Evolutionary conservation across 2,113 vertebrate genomes (phyloP).

Genomic region (Eleginops maclovinus): DNA sequence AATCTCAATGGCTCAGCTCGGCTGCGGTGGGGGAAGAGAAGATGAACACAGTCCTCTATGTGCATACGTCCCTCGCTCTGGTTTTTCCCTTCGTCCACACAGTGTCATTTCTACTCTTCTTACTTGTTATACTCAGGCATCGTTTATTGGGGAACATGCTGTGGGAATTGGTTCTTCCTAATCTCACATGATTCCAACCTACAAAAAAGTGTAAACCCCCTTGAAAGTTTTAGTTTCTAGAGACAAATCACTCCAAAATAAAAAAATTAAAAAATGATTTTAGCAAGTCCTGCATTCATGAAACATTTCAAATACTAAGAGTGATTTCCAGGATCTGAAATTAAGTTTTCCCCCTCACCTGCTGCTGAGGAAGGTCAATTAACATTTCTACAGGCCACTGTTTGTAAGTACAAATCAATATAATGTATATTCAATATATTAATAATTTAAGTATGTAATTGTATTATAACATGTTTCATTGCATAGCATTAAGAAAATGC

Average conservation of each 20-base stretch:
- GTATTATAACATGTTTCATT: too few species aligned
- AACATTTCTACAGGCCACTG: background rate
- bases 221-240: slow-evolving; percentile 1
- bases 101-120: slow-evolving; percentile 18
- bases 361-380: background rate
- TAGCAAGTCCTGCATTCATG: background rate
- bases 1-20: slow-evolving; percentile 78
- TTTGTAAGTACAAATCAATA: too few species aligned
- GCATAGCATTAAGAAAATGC: too few species aligned
- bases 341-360: background rate
- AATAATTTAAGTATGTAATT: too few species aligned
- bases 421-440: too few species aligned
- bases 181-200: slow-evolving; percentile 2
- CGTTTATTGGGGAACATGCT: background rate
- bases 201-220: background rate
- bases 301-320: slow-evolving; percentile 13
- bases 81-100: slow-evolving; percentile 39
- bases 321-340: slow-evolving; percentile 11
- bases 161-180: background rate
- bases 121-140: slow-evolving; percentile 15
- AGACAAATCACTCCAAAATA: background rate
- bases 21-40: slow-evolving; percentile 54
- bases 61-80: slow-evolving; percentile 43
- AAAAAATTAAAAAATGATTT: slow-evolving; percentile 11
- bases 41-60: slow-evolving; percentile 48